phyloP scores from a whole-genome alignment of 1,140 invertebrate genomes.

The Parapsyche elsis region DNA sequence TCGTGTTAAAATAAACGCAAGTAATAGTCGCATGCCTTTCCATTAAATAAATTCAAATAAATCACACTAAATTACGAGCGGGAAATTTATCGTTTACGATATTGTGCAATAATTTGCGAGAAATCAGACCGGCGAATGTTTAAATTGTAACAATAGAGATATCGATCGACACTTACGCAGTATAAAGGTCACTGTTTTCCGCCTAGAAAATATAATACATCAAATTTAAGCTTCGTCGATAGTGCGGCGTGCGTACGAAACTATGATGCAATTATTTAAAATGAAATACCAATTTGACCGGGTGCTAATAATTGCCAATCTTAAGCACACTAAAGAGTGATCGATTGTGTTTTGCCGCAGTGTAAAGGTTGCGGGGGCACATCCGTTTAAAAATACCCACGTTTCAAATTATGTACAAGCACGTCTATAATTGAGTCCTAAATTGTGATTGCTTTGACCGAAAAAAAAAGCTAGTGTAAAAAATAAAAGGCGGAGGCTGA shows the following conservation, averaged over 20 bases:
- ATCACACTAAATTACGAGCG: constrained; percentile 1
- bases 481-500: not conserved
- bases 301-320: constrained; percentile 1
- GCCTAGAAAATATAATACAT: too few relatives aligned
- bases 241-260: too few relatives aligned
- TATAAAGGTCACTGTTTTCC: too few relatives aligned
- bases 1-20: constrained; percentile 33
- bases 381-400: constrained; percentile 15
- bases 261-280: not conserved
- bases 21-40: constrained; percentile 25
- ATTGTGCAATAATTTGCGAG: too few relatives aligned
- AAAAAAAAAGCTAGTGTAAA: constrained; percentile 2
- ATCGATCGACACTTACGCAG: too few relatives aligned
- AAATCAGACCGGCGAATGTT: too few relatives aligned
- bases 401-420: not conserved
- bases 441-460: constrained; percentile 6
- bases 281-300: not conserved
- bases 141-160: too few relatives aligned
- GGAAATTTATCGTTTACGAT: too few relatives aligned
- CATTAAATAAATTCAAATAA: constrained; percentile 8
- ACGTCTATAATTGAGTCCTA: constrained; percentile 26
- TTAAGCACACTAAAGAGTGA: not conserved
- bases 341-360: not conserved
- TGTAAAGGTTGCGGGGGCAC: not conserved
- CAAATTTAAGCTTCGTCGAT: too few relatives aligned